A percentile compares a stretch with the other conserved stretches of the same genome.
phyloP scores from a whole-genome alignment of 2,888 invertebrate genomes.

The Hemicrepidius hirtus region DNA sequence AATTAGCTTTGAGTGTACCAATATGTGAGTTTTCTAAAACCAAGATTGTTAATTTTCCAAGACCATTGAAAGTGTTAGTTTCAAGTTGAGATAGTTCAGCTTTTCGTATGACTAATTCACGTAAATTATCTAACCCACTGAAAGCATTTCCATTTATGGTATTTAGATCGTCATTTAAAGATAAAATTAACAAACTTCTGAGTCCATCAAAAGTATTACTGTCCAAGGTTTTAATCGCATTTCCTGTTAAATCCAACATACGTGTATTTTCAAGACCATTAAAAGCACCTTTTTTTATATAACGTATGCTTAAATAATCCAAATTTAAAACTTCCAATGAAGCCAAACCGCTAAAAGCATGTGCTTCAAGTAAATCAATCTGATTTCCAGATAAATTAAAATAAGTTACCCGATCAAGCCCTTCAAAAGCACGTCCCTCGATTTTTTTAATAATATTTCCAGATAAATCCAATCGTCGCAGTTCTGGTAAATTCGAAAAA shows the following conservation, averaged over 20 bases:
- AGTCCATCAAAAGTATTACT: conserved; percentile 27
- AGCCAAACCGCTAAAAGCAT: conserved; percentile 37
- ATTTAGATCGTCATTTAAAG: conserved; percentile 27
- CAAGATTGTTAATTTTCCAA: conserved; percentile 20
- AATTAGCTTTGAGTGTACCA: conserved; percentile 1
- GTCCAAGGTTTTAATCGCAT: conserved; percentile 17
- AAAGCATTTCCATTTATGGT: conserved; percentile 27
- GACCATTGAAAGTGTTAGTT: conserved; percentile 21
- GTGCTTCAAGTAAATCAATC: neutral
- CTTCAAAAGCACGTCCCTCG: conserved; percentile 9
- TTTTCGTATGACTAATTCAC: conserved; percentile 1
- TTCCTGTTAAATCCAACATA: conserved; percentile 34
- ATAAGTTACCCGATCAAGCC: neutral
- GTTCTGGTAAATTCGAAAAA: neutral
- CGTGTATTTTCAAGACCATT: conserved; percentile 17
- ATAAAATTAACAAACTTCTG: conserved; percentile 1
- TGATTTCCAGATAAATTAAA: conserved; percentile 27
- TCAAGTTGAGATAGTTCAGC: conserved; percentile 1
- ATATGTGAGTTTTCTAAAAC: conserved; percentile 16
- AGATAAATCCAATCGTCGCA: conserved; percentile 20
- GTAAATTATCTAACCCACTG: neutral
- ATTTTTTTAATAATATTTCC: conserved; percentile 11
- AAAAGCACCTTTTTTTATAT: conserved; percentile 30
- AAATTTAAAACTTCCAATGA: conserved; percentile 11
- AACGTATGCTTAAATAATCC: neutral